A percentile compares a stretch with the other conserved stretches of the same genome.
Evolutionary conservation across 2,888 invertebrate species (phyloP).

Genomic region (Morpho helenor): DNA sequence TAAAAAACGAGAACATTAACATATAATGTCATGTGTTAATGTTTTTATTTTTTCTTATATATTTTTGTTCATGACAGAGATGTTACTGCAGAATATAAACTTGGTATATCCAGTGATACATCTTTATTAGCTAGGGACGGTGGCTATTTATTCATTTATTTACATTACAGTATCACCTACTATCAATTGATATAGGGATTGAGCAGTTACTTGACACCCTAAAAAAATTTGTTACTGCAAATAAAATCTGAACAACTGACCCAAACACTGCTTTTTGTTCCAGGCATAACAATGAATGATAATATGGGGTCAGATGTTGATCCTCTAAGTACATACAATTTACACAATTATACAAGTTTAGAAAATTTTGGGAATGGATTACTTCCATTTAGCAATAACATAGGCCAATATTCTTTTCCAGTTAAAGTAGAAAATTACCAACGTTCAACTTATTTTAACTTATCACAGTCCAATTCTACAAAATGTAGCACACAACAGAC

Average conservation of each 20-base stretch:
- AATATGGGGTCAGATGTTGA: conserved; percentile 45
- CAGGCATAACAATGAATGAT: conserved; percentile 37
- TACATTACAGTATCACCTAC: not conserved
- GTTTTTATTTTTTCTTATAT: no score
- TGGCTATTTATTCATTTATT: no score
- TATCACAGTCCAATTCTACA: conserved; percentile 1
- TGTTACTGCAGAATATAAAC: no score
- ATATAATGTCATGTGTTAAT: no score
- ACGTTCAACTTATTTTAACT: conserved; percentile 13
- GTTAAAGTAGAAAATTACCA: conserved; percentile 22
- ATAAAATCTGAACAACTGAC: no score
- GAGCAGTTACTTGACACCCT: no score
- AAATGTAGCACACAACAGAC: not conserved
- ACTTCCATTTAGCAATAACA: conserved; percentile 5
- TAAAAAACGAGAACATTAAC: no score
- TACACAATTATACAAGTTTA: conserved; percentile 35
- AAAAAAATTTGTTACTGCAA: no score
- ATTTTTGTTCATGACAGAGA: no score
- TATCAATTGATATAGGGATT: not conserved
- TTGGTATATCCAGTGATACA: no score
- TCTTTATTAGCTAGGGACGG: no score
- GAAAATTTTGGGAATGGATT: conserved; percentile 15
- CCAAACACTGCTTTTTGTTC: no score
- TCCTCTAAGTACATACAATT: conserved; percentile 51
- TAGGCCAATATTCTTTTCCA: conserved; percentile 11